Percentiles rank a stretch among this genome's conserved stretches.
Evolutionary conservation across 2,797 vertebrate species (phyloP).

Genomic region (Neostethus bicornis): DNA sequence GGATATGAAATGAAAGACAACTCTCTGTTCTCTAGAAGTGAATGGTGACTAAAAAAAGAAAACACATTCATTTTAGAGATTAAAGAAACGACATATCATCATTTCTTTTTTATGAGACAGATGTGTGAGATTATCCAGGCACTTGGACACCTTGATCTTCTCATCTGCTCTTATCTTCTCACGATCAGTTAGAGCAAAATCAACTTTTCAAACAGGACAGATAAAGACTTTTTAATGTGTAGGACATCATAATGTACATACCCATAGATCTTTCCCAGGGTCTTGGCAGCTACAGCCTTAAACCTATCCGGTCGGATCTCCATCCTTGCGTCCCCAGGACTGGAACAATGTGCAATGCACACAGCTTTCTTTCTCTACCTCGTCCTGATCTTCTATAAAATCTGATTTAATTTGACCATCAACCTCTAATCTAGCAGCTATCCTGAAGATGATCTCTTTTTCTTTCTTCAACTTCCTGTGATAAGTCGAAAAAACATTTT

Average conservation of each 20-base stretch:
- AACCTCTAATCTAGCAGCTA: conserved; percentile 5
- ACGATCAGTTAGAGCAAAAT: conserved; percentile 1
- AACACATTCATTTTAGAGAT: neutral
- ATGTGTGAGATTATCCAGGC: conserved; percentile 50
- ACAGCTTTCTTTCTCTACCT: conserved; percentile 47
- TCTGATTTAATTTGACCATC: conserved; percentile 14
- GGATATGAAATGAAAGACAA: conserved; percentile 26
- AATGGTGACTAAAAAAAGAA: neutral
- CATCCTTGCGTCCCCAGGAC: conserved; percentile 78
- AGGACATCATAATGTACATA: conserved; percentile 68
- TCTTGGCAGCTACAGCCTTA: conserved; percentile 79
- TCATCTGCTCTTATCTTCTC: conserved; percentile 12
- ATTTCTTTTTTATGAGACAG: conserved; percentile 35
- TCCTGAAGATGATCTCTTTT: conserved; percentile 14
- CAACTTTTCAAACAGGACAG: too few relatives aligned
- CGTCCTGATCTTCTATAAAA: conserved; percentile 41
- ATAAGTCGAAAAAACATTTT: conserved; percentile 35
- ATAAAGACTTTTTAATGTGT: too few relatives aligned
- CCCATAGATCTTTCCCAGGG: conserved; percentile 83
- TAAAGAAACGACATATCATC: too few relatives aligned
- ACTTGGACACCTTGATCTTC: conserved; percentile 31
- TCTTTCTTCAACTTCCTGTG: conserved; percentile 27
- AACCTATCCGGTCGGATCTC: conserved; percentile 83
- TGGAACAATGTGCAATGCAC: conserved; percentile 64
- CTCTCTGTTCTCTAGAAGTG: conserved; percentile 10